Percentiles rank a stretch among this genome's conserved stretches.
Evolutionary conservation across 2,888 invertebrate genomes (phyloP).

Genomic region (Frankliniella fusca): DNA sequence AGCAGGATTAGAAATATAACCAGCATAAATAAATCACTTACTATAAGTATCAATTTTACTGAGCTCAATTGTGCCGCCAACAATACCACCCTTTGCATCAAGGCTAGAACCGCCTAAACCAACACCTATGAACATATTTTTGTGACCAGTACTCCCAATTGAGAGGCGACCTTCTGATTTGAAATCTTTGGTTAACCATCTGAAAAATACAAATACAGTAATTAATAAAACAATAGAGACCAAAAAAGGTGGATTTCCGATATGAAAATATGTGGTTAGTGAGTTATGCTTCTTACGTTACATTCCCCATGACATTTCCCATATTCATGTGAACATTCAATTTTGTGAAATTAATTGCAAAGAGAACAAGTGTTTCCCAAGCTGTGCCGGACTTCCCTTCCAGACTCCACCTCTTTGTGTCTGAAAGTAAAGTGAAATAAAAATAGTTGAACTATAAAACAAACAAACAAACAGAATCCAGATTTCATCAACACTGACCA

Average conservation of each 20-base stretch:
- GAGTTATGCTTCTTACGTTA: conserved; percentile 57
- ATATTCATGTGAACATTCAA: conserved; percentile 98
- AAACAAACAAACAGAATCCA: neutral
- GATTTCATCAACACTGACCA: neutral
- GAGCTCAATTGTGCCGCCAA: conserved; percentile 91
- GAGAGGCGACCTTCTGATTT: conserved; percentile 86
- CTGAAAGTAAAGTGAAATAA: neutral
- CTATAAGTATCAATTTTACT: conserved; percentile 81
- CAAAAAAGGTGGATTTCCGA: neutral
- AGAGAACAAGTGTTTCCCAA: conserved; percentile 94
- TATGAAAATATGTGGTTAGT: neutral
- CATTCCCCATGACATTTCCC: conserved; percentile 99
- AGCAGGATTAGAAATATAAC: neutral
- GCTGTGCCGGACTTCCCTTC: conserved; percentile 66
- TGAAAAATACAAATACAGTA: conserved; percentile 45
- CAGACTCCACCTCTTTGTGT: neutral
- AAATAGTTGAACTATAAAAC: neutral
- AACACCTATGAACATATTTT: conserved; percentile 85
- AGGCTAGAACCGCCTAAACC: conserved; percentile 85
- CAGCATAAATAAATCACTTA: conserved; percentile 47
- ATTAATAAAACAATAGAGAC: too few relatives aligned
- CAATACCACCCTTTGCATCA: conserved; percentile 95
- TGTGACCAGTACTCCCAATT: conserved; percentile 90
- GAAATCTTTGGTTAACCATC: conserved; percentile 90
- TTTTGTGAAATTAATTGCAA: conserved; percentile 92